phyloP scores from a whole-genome alignment of 1,140 invertebrate genomes.

The Aphelenchoides besseyi region DNA sequence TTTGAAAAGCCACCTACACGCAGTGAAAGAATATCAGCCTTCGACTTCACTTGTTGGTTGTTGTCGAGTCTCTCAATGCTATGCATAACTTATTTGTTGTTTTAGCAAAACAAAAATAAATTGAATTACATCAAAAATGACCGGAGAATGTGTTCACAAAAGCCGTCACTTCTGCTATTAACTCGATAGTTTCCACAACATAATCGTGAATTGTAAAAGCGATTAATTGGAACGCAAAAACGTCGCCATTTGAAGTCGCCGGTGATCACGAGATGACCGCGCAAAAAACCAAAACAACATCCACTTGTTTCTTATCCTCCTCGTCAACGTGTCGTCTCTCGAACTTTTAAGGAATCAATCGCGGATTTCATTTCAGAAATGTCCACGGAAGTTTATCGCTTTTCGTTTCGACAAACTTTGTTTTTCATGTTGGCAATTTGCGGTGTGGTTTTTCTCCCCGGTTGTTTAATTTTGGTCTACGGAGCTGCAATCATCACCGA shows the following conservation, averaged over 20 bases:
- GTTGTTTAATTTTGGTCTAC: background rate
- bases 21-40: background rate
- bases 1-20: slow-evolving; percentile 37
- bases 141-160: too few species aligned
- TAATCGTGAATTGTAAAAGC: too few species aligned
- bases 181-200: too few species aligned
- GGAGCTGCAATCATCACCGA: background rate
- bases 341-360: background rate
- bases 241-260: background rate
- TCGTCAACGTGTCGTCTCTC: too few species aligned
- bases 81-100: too few species aligned
- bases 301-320: background rate
- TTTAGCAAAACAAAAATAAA: slow-evolving; percentile 1
- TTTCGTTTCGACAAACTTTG: background rate
- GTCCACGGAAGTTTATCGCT: background rate
- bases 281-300: background rate
- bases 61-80: too few species aligned
- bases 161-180: too few species aligned
- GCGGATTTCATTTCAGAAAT: background rate
- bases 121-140: too few species aligned
- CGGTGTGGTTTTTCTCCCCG: background rate
- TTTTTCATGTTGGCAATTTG: background rate
- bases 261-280: background rate
- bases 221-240: background rate
- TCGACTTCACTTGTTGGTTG: background rate